Base-by-base conservation (phyloP, 2,888 invertebrate species). In the Drosophila quinaria region DNA sequence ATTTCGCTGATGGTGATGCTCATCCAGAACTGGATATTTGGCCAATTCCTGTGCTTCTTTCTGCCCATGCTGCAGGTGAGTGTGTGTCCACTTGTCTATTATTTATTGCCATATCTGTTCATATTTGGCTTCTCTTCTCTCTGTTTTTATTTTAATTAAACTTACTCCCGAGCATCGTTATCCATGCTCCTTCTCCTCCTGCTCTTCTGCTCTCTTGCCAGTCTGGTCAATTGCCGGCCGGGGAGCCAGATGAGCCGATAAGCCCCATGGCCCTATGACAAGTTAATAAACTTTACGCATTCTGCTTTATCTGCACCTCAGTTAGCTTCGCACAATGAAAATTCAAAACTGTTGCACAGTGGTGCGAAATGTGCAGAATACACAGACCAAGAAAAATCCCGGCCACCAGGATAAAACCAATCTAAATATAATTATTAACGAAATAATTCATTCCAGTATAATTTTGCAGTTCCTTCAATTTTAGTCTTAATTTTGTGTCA, bases 61-160 rank as follows among this genome's bases (percentile, higher is more conserved):
- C 90, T 96, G 76, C 96, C 96, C 0, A 95, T 96, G 95, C 89
- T 96, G 80, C 96, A 96, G 94, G 95, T 95, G 87, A 92, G 93
- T 91, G 4, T 91, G 9, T 54, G 13, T 11, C 25, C 44, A 33
- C 11, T 41, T 22, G 15, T 15, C 19, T 19, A 22, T 56, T 56
- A 44, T 13, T 68, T 72, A 56, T 52, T 47, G 61, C 52, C 46
- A 41, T 39, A 39, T 39, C 50, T 22, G 11, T 15, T 4, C 17
- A 41, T 39, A 39, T 39, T 25, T 37, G 9, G 31, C 25, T 42
- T 35, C n/a, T n/a, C 15, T 47, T 35, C n/a, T n/a, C 15, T 22
- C 52, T 50, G 49, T 50, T 62, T 56, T 69, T 76, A 72, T 62
- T 56, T 69, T 76, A 72, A 75, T 75, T 75, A 68, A 72, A 72